Percentiles rank a stretch among this genome's conserved stretches.
Conservation (phyloP, 2,888 invertebrate species). For the Polietes domitor region DNA sequence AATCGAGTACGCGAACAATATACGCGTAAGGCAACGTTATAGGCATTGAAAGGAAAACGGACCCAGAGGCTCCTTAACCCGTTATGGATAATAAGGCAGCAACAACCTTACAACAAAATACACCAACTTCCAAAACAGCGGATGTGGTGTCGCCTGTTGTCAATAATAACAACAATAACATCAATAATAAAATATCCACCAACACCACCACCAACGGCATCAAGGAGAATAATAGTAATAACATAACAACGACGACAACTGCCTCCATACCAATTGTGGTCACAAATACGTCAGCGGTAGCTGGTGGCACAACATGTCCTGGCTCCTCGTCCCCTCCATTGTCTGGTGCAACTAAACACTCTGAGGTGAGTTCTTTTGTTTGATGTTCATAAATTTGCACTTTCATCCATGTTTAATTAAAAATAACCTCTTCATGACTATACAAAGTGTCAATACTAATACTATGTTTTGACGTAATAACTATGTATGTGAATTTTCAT, state of each 20-base stretch:
- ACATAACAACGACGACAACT: slow-evolving; percentile 74
- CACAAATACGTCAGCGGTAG: slow-evolving; percentile 67
- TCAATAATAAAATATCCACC: slow-evolving; percentile 71
- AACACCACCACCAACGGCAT: slow-evolving; percentile 78
- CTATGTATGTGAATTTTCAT: too few relatives aligned
- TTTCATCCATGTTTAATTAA: slow-evolving; percentile 29
- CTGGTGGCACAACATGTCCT: slow-evolving; percentile 53
- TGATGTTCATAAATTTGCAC: slow-evolving; percentile 35
- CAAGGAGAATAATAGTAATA: slow-evolving; percentile 79
- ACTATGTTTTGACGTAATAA: too few relatives aligned
- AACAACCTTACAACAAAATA: slow-evolving; percentile 71
- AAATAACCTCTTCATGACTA: too few relatives aligned
- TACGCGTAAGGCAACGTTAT: slow-evolving; percentile 49
- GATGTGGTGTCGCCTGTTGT: slow-evolving; percentile 50
- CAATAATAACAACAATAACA: slow-evolving; percentile 68
- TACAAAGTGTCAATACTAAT: too few relatives aligned
- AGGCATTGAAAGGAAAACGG: slow-evolving; percentile 59
- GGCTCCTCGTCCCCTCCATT: slow-evolving; percentile 59
- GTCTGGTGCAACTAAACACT: slow-evolving; percentile 63
- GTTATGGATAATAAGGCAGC: slow-evolving; percentile 78
- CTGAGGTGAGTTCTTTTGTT: slow-evolving; percentile 68
- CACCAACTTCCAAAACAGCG: slow-evolving; percentile 70
- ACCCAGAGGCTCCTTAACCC: slow-evolving; percentile 69
- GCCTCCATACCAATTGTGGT: slow-evolving; percentile 75
- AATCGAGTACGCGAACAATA: slow-evolving; percentile 65